Base-by-base conservation (phyloP, 2,113 vertebrate species). In the Chlorodrepanis virens region DNA sequence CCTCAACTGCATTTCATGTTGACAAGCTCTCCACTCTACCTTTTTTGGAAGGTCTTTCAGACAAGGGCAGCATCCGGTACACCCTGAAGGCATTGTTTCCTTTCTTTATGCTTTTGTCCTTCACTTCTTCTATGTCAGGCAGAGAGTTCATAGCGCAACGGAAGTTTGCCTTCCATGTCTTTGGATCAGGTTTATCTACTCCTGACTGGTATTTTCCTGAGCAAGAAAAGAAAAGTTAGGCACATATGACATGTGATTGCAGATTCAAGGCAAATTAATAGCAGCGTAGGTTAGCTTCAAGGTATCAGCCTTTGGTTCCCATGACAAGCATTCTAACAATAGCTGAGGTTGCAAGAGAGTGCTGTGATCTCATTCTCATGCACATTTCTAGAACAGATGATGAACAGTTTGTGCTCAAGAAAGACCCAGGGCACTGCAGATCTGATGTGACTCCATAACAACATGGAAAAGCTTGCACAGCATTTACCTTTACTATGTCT, bases 31-130 rank as follows among this genome's bases (percentile, higher is more conserved):
- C n/a, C 61, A 28, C 52, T 91, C 50, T 96, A 99, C 99, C 99
- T 99, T 99, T 99, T 97, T 99, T 99, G 49, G 98, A 97, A 93
- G 98, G 98, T 59, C 98, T 98, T 94, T 99, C 99, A 2, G 99
- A 97, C 8, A 98, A 97, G 0, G 99, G 99, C 83, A 99, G 97
- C 99, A 99, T 99, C 81, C 98, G 98, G 94, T 99, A 99, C 16
- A 99, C 99, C 83, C 99, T 98, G 97, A 99, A 99, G 64, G 99
- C 99, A 10, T 99, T 99, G 37, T 99, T 99, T 97, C 99, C 99
- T 97, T 99, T 99, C 97, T 99, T 99, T 97, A 98, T 99, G 45
- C 99, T 99, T 94, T 98, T 99, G 94, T 99, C 98, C 96, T 99
- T 99, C 78, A 99, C 99, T 98, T 99, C 99, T 96, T 99, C 99